Evolutionary conservation across 1,140 invertebrate genomes (phyloP).

Genomic region (Notospermus geniculatus): DNA sequence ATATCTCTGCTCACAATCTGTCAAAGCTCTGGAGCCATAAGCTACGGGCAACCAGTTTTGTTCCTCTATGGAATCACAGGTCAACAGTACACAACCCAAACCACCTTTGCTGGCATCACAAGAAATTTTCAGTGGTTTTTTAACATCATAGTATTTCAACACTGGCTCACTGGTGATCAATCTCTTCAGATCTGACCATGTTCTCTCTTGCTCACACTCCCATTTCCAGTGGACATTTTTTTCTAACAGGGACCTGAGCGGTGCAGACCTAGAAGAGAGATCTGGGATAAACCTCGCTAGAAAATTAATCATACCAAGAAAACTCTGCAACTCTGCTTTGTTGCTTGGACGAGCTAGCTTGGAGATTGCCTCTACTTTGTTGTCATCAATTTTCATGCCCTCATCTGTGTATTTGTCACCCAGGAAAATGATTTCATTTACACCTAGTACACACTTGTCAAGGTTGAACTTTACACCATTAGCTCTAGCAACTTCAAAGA

Average conservation of each 20-base stretch:
- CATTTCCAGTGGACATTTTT: neutral
- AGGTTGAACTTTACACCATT: conserved; percentile 9
- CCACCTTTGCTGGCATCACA: too few relatives aligned
- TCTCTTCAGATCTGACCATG: too few relatives aligned
- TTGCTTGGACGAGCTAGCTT: conserved; percentile 3
- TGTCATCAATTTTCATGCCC: conserved; percentile 12
- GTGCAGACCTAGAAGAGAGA: conserved; percentile 3
- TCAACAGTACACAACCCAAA: too few relatives aligned
- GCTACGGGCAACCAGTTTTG: too few relatives aligned
- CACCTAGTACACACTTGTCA: conserved; percentile 5
- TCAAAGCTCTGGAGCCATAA: too few relatives aligned
- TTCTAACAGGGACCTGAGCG: conserved; percentile 4
- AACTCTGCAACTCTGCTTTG: neutral
- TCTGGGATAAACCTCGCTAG: conserved; percentile 2
- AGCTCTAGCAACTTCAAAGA: neutral
- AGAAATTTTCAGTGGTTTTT: too few relatives aligned
- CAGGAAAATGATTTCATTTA: conserved; percentile 1
- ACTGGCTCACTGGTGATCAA: too few relatives aligned
- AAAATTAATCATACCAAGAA: conserved; percentile 5
- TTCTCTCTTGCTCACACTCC: too few relatives aligned
- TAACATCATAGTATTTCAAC: too few relatives aligned
- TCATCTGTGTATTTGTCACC: conserved; percentile 8
- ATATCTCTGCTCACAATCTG: too few relatives aligned
- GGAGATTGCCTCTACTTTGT: conserved; percentile 3
- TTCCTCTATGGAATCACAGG: too few relatives aligned